Evolutionary conservation across 2,888 invertebrate genomes (phyloP), one percentile per base, ranked within the genome.

Genomic region (Watsonalla binaria): DNA sequence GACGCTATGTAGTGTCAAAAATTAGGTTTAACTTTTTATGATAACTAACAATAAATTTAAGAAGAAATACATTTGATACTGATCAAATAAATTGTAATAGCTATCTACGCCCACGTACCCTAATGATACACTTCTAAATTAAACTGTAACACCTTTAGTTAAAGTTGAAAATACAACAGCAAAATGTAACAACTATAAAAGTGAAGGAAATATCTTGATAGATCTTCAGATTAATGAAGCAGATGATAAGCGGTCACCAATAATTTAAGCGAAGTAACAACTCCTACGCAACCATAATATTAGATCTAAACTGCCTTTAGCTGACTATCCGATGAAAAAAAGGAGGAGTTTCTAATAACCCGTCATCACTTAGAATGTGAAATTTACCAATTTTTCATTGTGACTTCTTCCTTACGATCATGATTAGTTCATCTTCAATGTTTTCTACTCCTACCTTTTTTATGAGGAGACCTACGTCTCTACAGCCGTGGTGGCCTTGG

Each of bases 161-260:
- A 37, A 37, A 37, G 37, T 37, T 37, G 6, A 8, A 37, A 37
- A 37, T 37, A 37, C 37, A 37, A 4, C 7, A 37, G 37, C 6
- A 37, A 6, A 6, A 7, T 37, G 37, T 37, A 8, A 37, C 8
- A 37, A 37, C 35, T 34, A 34, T 48, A 34, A 35, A 48, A 6
- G 33, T 6, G 34, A 35, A 34, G 35, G 35, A 48, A 13, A 48
- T 13, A 48, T 48, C 35, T 48, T 35, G 47, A 42, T 42, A 47
- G 47, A 42, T 47, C 52, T 33, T 34, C 55, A 48, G 51, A 53
- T 53, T 52, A 57, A 57, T 48, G 52, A 53, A 47, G 14, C 39
- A 48, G 11, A 53, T 52, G 53, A 59, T 52, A 54, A 51, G n/a
- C 35, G 52, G 51, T 51, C 55, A 54, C 57, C 53, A 54, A 51